Conservation (phyloP, 2,888 invertebrate genomes). For the Synergus gifuensis region DNA sequence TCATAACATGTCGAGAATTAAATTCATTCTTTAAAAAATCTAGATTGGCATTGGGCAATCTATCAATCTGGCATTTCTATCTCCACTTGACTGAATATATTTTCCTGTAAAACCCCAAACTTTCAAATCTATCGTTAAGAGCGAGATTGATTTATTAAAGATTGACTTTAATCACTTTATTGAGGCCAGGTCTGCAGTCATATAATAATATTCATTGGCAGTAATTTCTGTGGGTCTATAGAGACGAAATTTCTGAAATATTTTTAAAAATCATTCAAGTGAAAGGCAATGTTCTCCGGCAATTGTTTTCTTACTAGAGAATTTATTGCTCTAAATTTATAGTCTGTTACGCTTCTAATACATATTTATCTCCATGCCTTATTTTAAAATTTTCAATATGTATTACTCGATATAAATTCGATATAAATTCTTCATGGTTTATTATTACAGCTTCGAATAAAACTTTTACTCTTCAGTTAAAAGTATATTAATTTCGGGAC, state of each 20-base stretch:
- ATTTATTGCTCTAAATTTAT: constrained; percentile 20
- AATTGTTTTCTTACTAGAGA: not conserved
- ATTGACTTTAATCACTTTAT: constrained; percentile 45
- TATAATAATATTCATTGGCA: not conserved
- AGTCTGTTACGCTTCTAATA: constrained; percentile 1
- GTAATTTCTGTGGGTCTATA: constrained; percentile 1
- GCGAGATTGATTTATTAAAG: constrained; percentile 40
- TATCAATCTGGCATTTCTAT: too few relatives aligned
- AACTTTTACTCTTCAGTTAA: not conserved
- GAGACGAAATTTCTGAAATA: not conserved
- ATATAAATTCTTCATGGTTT: not conserved
- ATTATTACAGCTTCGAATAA: not conserved
- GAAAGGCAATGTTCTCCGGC: not conserved
- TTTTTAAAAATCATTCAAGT: constrained; percentile 14
- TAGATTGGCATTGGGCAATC: not conserved
- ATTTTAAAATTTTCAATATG: not conserved
- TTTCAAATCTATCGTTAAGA: not conserved
- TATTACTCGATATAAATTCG: not conserved
- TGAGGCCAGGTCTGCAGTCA: constrained; percentile 27
- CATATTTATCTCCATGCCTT: not conserved
- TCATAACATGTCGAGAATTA: not conserved
- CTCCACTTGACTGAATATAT: not conserved
- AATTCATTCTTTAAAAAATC: not conserved
- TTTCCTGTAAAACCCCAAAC: not conserved
- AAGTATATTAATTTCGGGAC: not conserved